Base-by-base conservation (phyloP, 2,113 vertebrate species). In the Eclectus roratus region DNA sequence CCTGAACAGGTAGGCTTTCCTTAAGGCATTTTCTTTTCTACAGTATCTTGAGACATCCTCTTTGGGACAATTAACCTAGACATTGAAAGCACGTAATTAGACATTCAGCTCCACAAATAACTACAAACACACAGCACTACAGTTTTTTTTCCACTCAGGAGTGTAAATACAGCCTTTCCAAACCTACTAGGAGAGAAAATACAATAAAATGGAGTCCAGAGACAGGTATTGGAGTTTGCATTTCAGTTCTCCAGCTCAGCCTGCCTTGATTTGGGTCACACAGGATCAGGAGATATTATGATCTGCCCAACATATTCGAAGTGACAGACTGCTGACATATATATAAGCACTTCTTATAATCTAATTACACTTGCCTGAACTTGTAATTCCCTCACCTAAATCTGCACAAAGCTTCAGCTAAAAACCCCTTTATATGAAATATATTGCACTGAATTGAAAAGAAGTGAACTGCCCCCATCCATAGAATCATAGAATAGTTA, bases 1-100 rank as follows among this genome's bases (percentile, higher is more conserved):
- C 99, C 99, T 98, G 98, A 99, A 99, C 72, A 99, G 98, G 95
- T 99, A 99, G 2, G 98, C 98, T 89, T 98, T 99, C 87, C 97
- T 98, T 27, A 97, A 90, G 1, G 96, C 64, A 27, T 97, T 97
- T 68, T 98, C 98, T 52, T 97, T 98, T 17, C 96, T 96, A 97
- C 99, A 99, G 52, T 99, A 99, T 33, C 89, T 97, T 46, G 96
- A 98, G 44, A 95, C 78, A 41, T 96, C 95, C 93, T 98, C 98
- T 91, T 94, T 95, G 77, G 97, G 97, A 93, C 99, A 99, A 92
- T 98, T 98, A 56, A 99, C 98, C 99, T 99, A 80, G 81, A 44
- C 28, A 88, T 50, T 5, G 50, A 92, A 94, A n/a, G 14, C 2
- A 18, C 4, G 24, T 7, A 2, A 79, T 71, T n/a, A 87, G 19